Base-by-base conservation (phyloP, 1,140 invertebrate genomes). In the Diabrotica undecimpunctata region DNA sequence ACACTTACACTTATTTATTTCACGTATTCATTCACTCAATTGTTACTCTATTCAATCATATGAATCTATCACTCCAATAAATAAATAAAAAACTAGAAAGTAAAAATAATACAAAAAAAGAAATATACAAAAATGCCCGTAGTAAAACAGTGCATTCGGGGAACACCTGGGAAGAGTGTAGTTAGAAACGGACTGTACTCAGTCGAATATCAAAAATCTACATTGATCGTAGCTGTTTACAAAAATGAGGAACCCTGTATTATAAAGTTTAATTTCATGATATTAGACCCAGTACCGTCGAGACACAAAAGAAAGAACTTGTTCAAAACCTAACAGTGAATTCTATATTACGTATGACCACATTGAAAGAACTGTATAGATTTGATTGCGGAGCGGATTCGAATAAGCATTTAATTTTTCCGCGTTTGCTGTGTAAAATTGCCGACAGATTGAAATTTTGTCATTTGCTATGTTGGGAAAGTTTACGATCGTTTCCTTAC, bases 11-110 rank as follows among this genome's bases (percentile, higher is more conserved):
- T 25, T 25, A 25, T 4, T 25, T 25, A 25, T 25, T 25, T 25
- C 25, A 25, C 4, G 25, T 25, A 25, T 25, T 2, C 25, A 25
- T 25, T 25, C 25, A 25, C 25, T 25, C 25, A 25, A 25, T 25
- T 25, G 25, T 25, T 25, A 25, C 25, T 25, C 25, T 25, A 25
- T 25, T 25, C 25, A 25, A 25, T 25, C 25, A 25, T 25, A 25
- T 25, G 25, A 25, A 25, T 25, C 25, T 25, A 25, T 25, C 25
- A 46, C 41, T 46, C n/a, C 8, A 46, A 46, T 46, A 46, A 46
- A 58, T 58, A 35, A 58, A 62, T 54, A 62, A 46, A 54, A 62
- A 54, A 37, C 61, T 62, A 62, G 5, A 36, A 50, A 61, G 35
- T 35, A 61, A 38, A 46, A 46, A 46, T 46, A 46, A 46, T 46